A percentile compares a stretch with the other conserved stretches of the same genome.
phyloP scores from a whole-genome alignment of 2,888 invertebrate genomes.

The Microplitis manilae region DNA sequence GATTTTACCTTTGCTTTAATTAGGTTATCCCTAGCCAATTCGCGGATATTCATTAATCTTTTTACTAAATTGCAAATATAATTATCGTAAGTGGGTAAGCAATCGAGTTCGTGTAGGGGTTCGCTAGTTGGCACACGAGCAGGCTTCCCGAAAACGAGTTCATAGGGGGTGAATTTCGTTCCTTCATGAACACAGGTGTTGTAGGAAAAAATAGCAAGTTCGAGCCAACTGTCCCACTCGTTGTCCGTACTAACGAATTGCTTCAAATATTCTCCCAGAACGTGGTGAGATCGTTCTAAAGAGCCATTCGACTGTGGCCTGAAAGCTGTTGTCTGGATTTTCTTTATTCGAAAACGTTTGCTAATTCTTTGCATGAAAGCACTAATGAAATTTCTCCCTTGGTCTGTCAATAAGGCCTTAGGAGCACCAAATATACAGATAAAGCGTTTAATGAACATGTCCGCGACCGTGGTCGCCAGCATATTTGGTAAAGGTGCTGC shows the following conservation, averaged over 20 bases:
- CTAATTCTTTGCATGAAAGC: no score
- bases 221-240: constrained; percentile 49
- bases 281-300: constrained; percentile 47
- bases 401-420: no score
- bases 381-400: no score
- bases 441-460: constrained; percentile 19
- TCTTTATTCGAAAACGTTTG: no score
- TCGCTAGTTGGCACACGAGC: constrained; percentile 23
- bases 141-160: constrained; percentile 31
- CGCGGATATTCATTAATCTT: constrained; percentile 17
- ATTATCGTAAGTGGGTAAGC: constrained; percentile 36
- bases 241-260: constrained; percentile 34
- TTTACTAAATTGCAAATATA: constrained; percentile 40
- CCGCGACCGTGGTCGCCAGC: constrained; percentile 1
- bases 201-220: neutral
- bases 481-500: constrained; percentile 1
- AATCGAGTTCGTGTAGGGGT: neutral
- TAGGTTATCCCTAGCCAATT: constrained; percentile 33
- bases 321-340: no score
- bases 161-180: constrained; percentile 28
- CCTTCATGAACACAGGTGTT: constrained; percentile 6
- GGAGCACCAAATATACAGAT: constrained; percentile 12
- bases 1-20: constrained; percentile 34
- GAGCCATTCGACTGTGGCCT: constrained; percentile 49
- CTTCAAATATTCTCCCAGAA: constrained; percentile 44